These are phyloP conservation scores for Drosophila parvula DNA, from an alignment of 1,140 invertebrate species.

Conservation along the genomic window DNA sequence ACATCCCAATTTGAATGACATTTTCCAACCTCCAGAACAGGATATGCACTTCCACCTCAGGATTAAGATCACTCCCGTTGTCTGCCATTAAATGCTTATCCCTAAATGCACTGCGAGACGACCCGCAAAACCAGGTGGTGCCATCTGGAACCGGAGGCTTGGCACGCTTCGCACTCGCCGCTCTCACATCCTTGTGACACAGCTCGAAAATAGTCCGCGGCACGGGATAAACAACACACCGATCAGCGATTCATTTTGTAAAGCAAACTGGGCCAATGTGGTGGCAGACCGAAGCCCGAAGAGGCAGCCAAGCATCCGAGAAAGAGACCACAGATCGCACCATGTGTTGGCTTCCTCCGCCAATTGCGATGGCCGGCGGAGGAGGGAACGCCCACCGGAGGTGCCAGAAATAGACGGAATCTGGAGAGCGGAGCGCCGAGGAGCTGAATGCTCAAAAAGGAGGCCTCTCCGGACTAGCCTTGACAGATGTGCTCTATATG, in stretches of 20 bases:
- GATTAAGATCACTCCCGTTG: slow-evolving; percentile 33
- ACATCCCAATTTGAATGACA: neutral
- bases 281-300: slow-evolving; percentile 24
- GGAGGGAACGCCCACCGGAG: slow-evolving; percentile 56
- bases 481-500: slow-evolving; percentile 57
- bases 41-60: slow-evolving; percentile 14
- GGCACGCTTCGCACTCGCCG: slow-evolving; percentile 49
- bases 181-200: slow-evolving; percentile 36
- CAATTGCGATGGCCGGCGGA: slow-evolving; percentile 53
- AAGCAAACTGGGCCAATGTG: slow-evolving; percentile 66
- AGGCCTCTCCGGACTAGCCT: slow-evolving; percentile 37
- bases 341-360: slow-evolving; percentile 69
- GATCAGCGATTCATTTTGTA: slow-evolving; percentile 50
- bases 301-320: slow-evolving; percentile 14
- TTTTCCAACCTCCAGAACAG: slow-evolving; percentile 12
- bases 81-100: slow-evolving; percentile 28
- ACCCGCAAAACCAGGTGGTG: slow-evolving; percentile 32
- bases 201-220: slow-evolving; percentile 23
- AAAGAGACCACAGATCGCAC: slow-evolving; percentile 65
- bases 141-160: slow-evolving; percentile 33
- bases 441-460: slow-evolving; percentile 61
- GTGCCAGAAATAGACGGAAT: slow-evolving; percentile 71
- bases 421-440: slow-evolving; percentile 16
- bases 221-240: slow-evolving; percentile 29
- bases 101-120: slow-evolving; percentile 14